A percentile compares a stretch with the other conserved stretches of the same genome.
Conservation (phyloP, 2,888 invertebrate genomes). For the Leucophenga maculata region DNA sequence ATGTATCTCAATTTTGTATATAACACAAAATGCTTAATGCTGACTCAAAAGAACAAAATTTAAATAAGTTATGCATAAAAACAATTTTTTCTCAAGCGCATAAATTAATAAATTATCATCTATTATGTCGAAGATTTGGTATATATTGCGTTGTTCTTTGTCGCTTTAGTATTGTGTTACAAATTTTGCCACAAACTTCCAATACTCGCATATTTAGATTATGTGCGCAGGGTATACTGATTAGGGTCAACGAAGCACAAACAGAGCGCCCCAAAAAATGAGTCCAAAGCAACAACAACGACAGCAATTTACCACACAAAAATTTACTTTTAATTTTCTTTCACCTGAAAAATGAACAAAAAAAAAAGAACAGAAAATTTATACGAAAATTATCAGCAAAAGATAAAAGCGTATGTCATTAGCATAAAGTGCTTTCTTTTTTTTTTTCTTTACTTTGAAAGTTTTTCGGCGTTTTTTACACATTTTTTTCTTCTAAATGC, state of each 20-base stretch:
- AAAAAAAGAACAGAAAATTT: constrained; percentile 1
- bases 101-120: too few relatives aligned
- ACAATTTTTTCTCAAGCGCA: too few relatives aligned
- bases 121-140: too few relatives aligned
- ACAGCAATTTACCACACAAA: constrained; percentile 53
- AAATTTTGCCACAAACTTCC: too few relatives aligned
- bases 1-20: too few relatives aligned
- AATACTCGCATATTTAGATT: not conserved
- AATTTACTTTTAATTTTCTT: constrained; percentile 49
- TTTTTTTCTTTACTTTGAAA: constrained; percentile 21
- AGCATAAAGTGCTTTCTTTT: constrained; percentile 57
- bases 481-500: not conserved
- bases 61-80: too few relatives aligned
- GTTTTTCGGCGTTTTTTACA: constrained; percentile 16
- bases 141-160: too few relatives aligned
- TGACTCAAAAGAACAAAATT: too few relatives aligned
- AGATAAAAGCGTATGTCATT: constrained; percentile 65
- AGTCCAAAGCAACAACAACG: constrained; percentile 13
- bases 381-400: constrained; percentile 22
- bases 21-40: too few relatives aligned
- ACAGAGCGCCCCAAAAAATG: constrained; percentile 5
- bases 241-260: constrained; percentile 52
- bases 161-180: too few relatives aligned
- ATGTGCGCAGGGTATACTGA: constrained; percentile 46
- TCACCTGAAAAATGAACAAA: constrained; percentile 7